Percentiles rank a stretch among this genome's conserved stretches.
phyloP scores from a whole-genome alignment of 2,113 vertebrate species.

The Prolemur simus region DNA sequence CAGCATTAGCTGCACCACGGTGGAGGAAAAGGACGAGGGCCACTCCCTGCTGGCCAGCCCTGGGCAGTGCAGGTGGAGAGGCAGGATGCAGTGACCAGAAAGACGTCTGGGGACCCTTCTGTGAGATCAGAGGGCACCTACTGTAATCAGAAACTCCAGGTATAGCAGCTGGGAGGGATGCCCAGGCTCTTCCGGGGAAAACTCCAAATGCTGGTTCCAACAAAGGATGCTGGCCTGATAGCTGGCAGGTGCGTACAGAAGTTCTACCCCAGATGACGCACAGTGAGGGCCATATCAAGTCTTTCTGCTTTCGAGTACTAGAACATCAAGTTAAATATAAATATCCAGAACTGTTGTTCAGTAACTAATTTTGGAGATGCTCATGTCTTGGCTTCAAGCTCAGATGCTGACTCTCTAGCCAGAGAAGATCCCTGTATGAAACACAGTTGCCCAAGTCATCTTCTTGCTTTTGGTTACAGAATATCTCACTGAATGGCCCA shows the following conservation, averaged over 20 bases:
- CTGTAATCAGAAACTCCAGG: conserved; percentile 84
- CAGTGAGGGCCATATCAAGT: too few relatives aligned
- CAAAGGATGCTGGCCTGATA: conserved; percentile 80
- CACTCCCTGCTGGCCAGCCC: too few relatives aligned
- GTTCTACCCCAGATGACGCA: neutral
- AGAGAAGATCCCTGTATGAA: conserved; percentile 93
- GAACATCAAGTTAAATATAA: conserved; percentile 71
- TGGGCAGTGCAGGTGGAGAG: too few relatives aligned
- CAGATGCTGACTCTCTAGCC: conserved; percentile 89
- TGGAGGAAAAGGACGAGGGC: neutral
- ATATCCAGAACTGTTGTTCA: conserved; percentile 87
- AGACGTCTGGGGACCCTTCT: conserved; percentile 85
- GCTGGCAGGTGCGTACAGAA: neutral
- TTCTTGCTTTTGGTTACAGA: conserved; percentile 91
- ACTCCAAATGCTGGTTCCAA: conserved; percentile 93
- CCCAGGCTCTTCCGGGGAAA: conserved; percentile 92
- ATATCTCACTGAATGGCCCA: conserved; percentile 93
- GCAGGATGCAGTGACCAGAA: neutral
- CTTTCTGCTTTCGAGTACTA: neutral
- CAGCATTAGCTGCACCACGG: too few relatives aligned
- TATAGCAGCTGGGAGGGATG: conserved; percentile 90
- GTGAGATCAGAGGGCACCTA: conserved; percentile 80
- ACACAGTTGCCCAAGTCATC: conserved; percentile 93
- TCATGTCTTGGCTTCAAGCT: conserved; percentile 92
- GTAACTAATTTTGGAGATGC: conserved; percentile 91